Conservation (phyloP, 1,140 invertebrate genomes). For the Nymphalis io region DNA sequence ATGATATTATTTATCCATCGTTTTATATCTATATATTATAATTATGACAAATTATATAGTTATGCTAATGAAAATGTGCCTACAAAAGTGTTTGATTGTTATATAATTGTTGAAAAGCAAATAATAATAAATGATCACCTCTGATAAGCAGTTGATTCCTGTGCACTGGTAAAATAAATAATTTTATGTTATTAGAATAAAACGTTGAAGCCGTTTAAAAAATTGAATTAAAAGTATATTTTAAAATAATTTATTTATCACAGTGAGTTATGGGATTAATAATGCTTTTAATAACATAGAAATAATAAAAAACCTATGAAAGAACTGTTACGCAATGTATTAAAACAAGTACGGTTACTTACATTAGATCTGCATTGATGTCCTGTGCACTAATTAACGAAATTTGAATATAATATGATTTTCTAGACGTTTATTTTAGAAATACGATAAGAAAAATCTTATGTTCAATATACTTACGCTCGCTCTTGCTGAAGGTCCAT, state of each 20-base stretch:
- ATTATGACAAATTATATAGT: not conserved
- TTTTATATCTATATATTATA: too few relatives aligned
- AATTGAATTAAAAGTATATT: too few relatives aligned
- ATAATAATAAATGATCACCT: conserved; percentile 17
- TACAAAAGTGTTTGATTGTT: too few relatives aligned
- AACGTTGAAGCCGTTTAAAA: not conserved
- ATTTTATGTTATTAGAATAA: not conserved
- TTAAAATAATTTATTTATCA: too few relatives aligned
- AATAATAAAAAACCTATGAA: too few relatives aligned
- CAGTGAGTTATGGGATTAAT: too few relatives aligned
- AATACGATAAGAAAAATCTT: not conserved
- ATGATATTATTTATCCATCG: too few relatives aligned
- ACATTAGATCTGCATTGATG: conserved; percentile 39
- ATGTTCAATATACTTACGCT: conserved; percentile 5
- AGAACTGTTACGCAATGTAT: too few relatives aligned
- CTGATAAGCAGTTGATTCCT: conserved; percentile 27
- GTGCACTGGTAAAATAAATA: conserved; percentile 28
- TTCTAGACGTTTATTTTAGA: not conserved
- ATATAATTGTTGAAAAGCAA: too few relatives aligned
- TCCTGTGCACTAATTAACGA: conserved; percentile 34
- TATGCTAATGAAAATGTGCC: not conserved
- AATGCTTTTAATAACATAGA: too few relatives aligned
- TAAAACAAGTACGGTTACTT: conserved; percentile 13
- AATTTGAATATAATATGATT: not conserved
- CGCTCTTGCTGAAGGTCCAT: conserved; percentile 20